A percentile compares a stretch with the other conserved stretches of the same genome.
Evolutionary conservation across 2,888 invertebrate species (phyloP).

Genomic region (Podabrus alpinus): DNA sequence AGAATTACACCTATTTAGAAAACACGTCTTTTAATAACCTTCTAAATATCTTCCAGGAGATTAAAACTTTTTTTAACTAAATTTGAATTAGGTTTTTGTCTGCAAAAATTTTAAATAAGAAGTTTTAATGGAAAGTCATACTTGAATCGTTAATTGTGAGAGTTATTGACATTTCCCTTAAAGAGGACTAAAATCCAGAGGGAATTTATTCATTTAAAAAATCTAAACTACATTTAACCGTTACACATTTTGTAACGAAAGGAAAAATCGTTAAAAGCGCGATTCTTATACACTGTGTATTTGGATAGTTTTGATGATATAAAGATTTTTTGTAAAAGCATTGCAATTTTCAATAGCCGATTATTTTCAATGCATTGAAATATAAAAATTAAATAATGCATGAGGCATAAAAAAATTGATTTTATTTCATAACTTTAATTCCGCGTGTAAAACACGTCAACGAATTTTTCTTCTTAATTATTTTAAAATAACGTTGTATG

Average conservation of each 20-base stretch:
- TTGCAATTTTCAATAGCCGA: too few relatives aligned
- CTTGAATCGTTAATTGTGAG: background rate
- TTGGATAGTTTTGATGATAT: background rate
- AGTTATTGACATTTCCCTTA: background rate
- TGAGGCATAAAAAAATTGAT: background rate
- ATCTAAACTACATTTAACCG: background rate
- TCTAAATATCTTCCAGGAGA: slow-evolving; percentile 13
- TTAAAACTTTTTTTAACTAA: background rate
- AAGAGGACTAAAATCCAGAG: background rate
- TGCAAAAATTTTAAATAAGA: background rate
- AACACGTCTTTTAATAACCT: slow-evolving; percentile 38
- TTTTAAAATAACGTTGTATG: too few relatives aligned
- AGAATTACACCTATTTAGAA: slow-evolving; percentile 44
- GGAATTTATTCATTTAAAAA: background rate
- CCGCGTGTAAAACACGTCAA: too few relatives aligned
- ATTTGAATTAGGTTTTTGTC: background rate
- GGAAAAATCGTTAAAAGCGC: background rate
- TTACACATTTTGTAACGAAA: background rate
- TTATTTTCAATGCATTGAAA: background rate
- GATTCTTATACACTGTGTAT: background rate
- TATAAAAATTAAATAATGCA: background rate
- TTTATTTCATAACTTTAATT: background rate
- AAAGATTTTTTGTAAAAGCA: too few relatives aligned
- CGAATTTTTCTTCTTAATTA: too few relatives aligned
- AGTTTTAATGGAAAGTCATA: background rate